Evolutionary conservation across 2,888 invertebrate genomes (phyloP), one percentile per base, ranked within the genome.

Genomic region (Scaptomyza tumidula): DNA sequence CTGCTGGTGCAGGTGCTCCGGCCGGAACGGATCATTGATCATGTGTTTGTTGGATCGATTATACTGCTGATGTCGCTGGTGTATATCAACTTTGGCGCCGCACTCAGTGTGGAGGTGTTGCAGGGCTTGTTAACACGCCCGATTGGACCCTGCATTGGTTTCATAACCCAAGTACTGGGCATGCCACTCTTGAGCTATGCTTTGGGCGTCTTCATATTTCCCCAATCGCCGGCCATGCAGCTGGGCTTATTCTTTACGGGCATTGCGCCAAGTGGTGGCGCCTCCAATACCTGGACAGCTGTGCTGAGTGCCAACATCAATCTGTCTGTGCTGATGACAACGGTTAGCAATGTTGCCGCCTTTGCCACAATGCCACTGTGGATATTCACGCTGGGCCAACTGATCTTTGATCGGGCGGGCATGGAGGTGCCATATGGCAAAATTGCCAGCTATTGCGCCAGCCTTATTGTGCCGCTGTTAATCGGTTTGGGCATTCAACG

Each of bases 271-370:
- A 97, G 96, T n/a, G 98, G 99, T 0, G 99, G 98, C 0, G 98
- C 98, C 27, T 98, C 98, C 50, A 99, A 99, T 92, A 97, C 98
- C 84, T 99, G 98, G 98, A 96, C 98, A 0, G 95, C 97, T 74
- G 94, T 99, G 14, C 93, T 99, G 2, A 96, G 96, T 4, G 99
- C 98, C 6, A 99, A 99, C 92, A 94, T 99, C 6, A 96, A 98
- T 91, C 93, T 99, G 43, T 98, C 98, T 0, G 95, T 99, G 50
- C 96, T 99, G 14, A 98, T 99, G 98, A 99, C 99, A 0, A 95
- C 98, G 9, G 93, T 98, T 59, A 96, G 97, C 67, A 98, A 98
- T 3, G 91, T 98, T 6, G 95, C 96, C 0, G 96, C 98, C 0
- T 96, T 99, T 86, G 97, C 96, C 95, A 95, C 97, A 93, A 97